These are phyloP conservation scores for Calcarius lapponicus DNA, from an alignment of 2,797 vertebrate genomes.

Conservation along the genomic window DNA sequence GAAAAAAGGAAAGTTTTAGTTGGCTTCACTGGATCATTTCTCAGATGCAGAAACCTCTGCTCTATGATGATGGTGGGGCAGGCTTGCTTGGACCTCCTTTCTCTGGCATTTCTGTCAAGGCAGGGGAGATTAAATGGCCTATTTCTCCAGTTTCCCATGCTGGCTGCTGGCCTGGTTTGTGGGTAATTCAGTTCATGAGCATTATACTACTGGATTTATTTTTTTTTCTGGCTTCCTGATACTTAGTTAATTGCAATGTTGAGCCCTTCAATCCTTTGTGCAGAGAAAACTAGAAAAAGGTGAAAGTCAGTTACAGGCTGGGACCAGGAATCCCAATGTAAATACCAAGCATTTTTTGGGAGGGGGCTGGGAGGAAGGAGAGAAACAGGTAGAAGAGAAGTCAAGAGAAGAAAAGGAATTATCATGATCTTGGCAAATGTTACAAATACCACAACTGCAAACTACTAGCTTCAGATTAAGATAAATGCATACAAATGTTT, in stretches of 20 bases:
- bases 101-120: background rate
- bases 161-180: constrained; percentile 36
- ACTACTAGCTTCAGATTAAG: background rate
- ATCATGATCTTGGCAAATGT: background rate
- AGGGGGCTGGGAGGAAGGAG: background rate
- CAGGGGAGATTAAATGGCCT: background rate
- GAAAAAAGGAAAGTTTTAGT: background rate
- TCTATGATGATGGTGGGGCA: background rate
- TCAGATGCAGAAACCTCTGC: background rate
- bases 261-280: background rate
- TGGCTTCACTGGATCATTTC: background rate
- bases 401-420: background rate
- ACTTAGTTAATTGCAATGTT: background rate
- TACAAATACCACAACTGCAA: background rate
- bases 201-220: background rate
- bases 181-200: background rate
- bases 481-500: background rate
- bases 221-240: background rate
- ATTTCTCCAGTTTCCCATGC: constrained; percentile 30
- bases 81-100: background rate
- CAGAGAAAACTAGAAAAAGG: background rate
- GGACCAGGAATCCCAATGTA: background rate
- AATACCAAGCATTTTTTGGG: background rate
- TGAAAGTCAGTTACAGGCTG: constrained; percentile 7
- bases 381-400: background rate